A percentile compares a stretch with the other conserved stretches of the same genome.
Conservation (phyloP, 2,888 invertebrate species). For the Colletes collaris region DNA sequence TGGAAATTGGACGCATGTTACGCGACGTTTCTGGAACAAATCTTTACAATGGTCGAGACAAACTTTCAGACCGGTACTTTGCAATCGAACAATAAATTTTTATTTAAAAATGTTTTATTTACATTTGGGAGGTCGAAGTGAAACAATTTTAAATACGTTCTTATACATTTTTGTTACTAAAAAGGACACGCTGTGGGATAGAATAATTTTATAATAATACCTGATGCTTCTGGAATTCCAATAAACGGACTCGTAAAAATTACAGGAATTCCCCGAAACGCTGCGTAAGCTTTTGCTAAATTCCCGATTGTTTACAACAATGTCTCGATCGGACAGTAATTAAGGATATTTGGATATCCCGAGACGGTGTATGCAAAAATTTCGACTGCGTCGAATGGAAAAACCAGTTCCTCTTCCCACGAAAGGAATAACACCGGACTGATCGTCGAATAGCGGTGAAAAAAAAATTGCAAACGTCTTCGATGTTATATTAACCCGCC, state of each 20-base stretch:
- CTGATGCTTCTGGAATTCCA: too few relatives aligned
- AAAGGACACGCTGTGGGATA: too few relatives aligned
- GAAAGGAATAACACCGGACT: constrained; percentile 37
- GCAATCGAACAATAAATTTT: too few relatives aligned
- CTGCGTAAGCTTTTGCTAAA: not conserved
- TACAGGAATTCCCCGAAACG: not conserved
- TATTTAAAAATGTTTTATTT: too few relatives aligned
- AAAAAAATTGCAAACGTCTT: constrained; percentile 74
- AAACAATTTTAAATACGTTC: too few relatives aligned
- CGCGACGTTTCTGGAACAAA: too few relatives aligned
- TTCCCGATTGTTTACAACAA: not conserved
- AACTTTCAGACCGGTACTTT: too few relatives aligned
- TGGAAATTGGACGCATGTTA: not conserved
- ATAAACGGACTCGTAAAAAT: too few relatives aligned
- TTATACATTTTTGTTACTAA: too few relatives aligned
- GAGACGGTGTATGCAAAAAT: constrained; percentile 41
- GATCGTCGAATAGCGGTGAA: constrained; percentile 46
- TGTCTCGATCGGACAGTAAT: not conserved
- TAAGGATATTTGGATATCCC: not conserved
- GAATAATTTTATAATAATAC: too few relatives aligned
- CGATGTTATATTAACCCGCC: constrained; percentile 74
- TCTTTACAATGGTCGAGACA: too few relatives aligned
- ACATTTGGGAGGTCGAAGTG: too few relatives aligned
- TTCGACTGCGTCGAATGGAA: constrained; percentile 6
- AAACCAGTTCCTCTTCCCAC: constrained; percentile 61